A percentile compares a stretch with the other conserved stretches of the same genome.
These are phyloP conservation scores for Sitobion miscanthi DNA, from an alignment of 1,140 invertebrate species.

Conservation along the genomic window DNA sequence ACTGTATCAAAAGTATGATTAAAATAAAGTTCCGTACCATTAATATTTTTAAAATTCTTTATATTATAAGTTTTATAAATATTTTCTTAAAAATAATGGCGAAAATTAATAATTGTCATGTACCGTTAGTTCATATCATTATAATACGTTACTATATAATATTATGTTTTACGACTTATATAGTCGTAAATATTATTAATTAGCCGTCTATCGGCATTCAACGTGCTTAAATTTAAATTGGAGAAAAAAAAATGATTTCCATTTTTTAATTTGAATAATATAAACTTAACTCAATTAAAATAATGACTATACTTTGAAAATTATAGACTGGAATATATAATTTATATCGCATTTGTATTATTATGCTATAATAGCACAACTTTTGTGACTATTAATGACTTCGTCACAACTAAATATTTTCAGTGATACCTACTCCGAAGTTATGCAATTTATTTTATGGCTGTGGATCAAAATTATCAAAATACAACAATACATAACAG, in stretches of 20 bases:
- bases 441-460: background rate
- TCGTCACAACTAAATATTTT: background rate
- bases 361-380: background rate
- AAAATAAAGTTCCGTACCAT: background rate
- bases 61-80: background rate
- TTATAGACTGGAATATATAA: background rate
- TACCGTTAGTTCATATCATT: background rate
- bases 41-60: background rate
- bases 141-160: background rate
- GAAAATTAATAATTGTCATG: background rate
- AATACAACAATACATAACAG: background rate
- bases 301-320: background rate
- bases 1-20: no score
- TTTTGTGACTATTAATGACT: background rate
- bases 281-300: background rate
- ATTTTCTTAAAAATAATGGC: background rate
- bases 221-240: background rate
- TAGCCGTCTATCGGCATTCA: background rate
- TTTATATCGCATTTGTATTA: background rate
- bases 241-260: background rate
- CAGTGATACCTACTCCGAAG: background rate
- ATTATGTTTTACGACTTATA: no score
- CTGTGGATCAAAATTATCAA: background rate
- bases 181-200: background rate
- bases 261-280: background rate